Conservation (phyloP, 2,797 vertebrate species). For the Emydoidea blandingii region DNA sequence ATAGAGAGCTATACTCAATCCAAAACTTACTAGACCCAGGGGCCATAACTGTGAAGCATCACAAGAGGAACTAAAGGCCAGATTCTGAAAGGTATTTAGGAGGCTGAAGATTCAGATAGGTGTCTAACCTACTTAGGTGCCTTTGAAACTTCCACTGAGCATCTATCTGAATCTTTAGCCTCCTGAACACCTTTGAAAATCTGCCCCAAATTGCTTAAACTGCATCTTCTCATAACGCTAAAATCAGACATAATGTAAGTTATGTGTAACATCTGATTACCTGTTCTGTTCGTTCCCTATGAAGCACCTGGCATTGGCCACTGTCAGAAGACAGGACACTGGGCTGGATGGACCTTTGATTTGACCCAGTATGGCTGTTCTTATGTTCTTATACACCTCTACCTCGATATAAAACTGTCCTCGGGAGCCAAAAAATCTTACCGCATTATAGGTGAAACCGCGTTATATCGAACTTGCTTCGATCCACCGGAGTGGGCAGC, state of each 20-base stretch:
- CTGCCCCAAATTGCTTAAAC: not conserved
- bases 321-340: no score
- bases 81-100: not conserved
- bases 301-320: no score
- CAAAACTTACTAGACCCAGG: not conserved
- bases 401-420: no score
- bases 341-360: no score
- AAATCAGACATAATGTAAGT: not conserved
- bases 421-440: no score
- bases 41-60: not conserved
- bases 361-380: no score
- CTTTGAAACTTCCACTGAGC: not conserved
- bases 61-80: not conserved
- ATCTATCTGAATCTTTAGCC: not conserved
- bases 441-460: no score
- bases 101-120: not conserved
- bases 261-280: not conserved
- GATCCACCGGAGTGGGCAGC: no score
- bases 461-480: no score
- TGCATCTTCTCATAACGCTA: not conserved
- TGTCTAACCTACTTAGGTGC: not conserved
- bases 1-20: not conserved
- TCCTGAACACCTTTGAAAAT: not conserved
- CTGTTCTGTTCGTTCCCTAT: no score
- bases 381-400: not conserved